Base-by-base conservation (phyloP, 2,797 vertebrate genomes). In the Coreius guichenoti region DNA sequence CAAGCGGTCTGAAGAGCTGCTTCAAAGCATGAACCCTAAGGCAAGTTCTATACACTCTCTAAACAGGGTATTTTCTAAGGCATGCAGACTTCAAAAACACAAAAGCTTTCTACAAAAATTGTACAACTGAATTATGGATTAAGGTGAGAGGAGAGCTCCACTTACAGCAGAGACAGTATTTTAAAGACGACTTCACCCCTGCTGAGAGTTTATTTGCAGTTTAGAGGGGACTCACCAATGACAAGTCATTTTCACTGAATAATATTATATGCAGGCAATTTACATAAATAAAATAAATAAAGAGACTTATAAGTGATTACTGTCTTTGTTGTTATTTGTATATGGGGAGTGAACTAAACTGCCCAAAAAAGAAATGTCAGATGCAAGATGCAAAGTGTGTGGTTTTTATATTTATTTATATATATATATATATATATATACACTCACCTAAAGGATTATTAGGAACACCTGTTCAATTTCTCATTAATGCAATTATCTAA, bases 11-110 rank as follows among this genome's bases (percentile, higher is more conserved):
- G 78, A 87, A 89, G 49, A 86, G 89, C 84, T 94, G 94, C 80
- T 82, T 68, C 91, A 88, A 91, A 89, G 88, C 90, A 80, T 89
- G 85, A 83, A 87, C 69, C 72, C 89, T 82, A 80, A 80, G 89
- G 80, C 90, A 89, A 33, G 82, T 92, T 93, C 89, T 89, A 85
- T 87, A 90, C 88, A 90, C 69, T 91, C 89, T 87, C 92, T 93
- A 91, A 91, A 95, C 94, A 95, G 95, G 95, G 94, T 95, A 95
- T 94, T 95, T 95, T 95, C 89, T 95, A 95, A 82, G 90, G 93
- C 95, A 94, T 94, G 93, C 91, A 92, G 91, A 91, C 90, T 80
- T 89, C 89, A 86, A 81, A 78, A 58, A 73, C 31, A 72, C 39
- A 83, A 90, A 86, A 82, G 75, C 91, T 92, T 94, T 85, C 69